Conservation (phyloP, 2,888 invertebrate genomes). For the Rambutsinella grinnellia region DNA sequence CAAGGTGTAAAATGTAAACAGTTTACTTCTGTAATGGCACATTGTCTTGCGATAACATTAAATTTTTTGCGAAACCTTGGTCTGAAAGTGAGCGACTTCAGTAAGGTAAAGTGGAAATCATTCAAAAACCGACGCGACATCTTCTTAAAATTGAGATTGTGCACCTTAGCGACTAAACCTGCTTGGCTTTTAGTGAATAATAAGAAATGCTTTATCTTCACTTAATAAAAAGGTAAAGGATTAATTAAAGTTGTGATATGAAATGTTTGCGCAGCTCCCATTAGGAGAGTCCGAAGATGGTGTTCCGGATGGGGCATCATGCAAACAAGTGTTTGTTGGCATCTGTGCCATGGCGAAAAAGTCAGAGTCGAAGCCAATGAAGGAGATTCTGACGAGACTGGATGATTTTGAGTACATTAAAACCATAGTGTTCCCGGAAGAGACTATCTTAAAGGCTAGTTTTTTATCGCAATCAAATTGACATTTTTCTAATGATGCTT, state of each 20-base stretch:
- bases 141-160: no score
- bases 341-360: conserved; percentile 99
- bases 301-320: conserved; percentile 69
- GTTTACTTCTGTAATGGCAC: no score
- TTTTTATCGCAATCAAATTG: no score
- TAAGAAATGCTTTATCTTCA: neutral
- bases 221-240: neutral
- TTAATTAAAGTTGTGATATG: neutral
- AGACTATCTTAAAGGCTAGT: conserved; percentile 95
- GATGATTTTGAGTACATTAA: conserved; percentile 97
- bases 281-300: conserved; percentile 59
- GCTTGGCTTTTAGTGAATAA: neutral
- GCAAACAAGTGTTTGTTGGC: conserved; percentile 95
- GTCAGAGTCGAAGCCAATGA: conserved; percentile 99
- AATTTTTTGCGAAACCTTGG: conserved; percentile 41
- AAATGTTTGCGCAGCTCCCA: conserved; percentile 37
- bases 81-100: conserved; percentile 37
- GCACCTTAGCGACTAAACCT: neutral
- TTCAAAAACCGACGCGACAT: no score
- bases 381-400: conserved; percentile 94
- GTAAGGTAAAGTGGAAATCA: no score
- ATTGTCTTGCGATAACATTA: conserved; percentile 45
- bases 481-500: neutral
- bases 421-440: conserved; percentile 95
- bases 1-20: no score